Evolutionary conservation across 2,113 vertebrate genomes (phyloP).

Genomic region (Ochotona princeps): DNA sequence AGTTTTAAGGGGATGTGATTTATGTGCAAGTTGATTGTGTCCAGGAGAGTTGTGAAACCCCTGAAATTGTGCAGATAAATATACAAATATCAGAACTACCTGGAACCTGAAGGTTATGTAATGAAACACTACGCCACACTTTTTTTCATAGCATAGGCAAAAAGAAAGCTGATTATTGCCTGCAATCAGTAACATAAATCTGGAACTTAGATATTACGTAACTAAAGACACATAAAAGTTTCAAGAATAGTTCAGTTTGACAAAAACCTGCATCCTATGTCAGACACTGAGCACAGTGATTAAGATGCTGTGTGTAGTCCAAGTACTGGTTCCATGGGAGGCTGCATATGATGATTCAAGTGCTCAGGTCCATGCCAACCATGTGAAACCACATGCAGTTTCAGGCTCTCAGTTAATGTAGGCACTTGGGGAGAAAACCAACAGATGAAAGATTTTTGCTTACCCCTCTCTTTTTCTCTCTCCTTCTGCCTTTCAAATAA

Average conservation of each 20-base stretch:
- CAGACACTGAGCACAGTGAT: too few species aligned
- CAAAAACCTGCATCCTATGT: neutral
- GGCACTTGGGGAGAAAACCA: too few species aligned
- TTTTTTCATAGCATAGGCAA: slow-evolving; percentile 19
- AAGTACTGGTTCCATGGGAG: too few species aligned
- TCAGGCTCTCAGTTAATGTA: too few species aligned
- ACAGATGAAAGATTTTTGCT: too few species aligned
- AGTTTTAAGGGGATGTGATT: slow-evolving; percentile 38
- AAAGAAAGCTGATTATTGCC: slow-evolving; percentile 25
- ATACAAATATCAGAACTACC: slow-evolving; percentile 30
- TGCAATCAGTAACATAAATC: slow-evolving; percentile 11
- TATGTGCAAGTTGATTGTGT: slow-evolving; percentile 11
- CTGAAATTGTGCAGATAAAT: slow-evolving; percentile 2
- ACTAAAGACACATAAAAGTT: neutral
- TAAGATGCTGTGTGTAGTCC: too few species aligned
- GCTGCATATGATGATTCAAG: too few species aligned
- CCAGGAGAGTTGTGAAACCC: neutral
- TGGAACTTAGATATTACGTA: slow-evolving; percentile 27
- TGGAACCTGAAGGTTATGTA: slow-evolving; percentile 21
- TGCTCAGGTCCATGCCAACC: too few species aligned
- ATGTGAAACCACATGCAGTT: too few species aligned
- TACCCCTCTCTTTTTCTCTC: too few species aligned
- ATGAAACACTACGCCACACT: neutral
- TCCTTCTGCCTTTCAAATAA: too few species aligned
- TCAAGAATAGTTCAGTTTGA: neutral